Evolutionary conservation across 2,888 invertebrate species (phyloP).

Genomic region (Amiota communis): DNA sequence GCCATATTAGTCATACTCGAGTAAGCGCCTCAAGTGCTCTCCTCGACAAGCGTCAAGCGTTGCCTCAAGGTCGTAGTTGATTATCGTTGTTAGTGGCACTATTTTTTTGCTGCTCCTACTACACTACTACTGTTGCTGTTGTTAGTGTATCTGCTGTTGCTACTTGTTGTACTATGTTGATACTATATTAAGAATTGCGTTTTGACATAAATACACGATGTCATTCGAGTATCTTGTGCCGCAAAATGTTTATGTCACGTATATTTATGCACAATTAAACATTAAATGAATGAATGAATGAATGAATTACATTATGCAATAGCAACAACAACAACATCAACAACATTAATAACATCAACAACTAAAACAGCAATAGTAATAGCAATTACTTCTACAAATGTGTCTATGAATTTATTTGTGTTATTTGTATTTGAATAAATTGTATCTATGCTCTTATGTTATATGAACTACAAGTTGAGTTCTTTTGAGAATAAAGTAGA

Average conservation of each 20-base stretch:
- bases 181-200: background rate
- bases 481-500: too few species aligned
- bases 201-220: background rate
- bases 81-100: too few species aligned
- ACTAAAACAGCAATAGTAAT: too few species aligned
- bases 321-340: too few species aligned
- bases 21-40: slow-evolving; percentile 13
- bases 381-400: too few species aligned
- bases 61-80: slow-evolving; percentile 4
- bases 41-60: background rate
- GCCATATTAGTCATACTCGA: slow-evolving; percentile 7
- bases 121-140: too few species aligned
- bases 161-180: background rate
- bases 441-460: too few species aligned
- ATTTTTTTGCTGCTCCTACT: too few species aligned
- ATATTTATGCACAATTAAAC: slow-evolving; percentile 56
- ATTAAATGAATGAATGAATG: slow-evolving; percentile 46
- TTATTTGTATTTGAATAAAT: too few species aligned
- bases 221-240: background rate
- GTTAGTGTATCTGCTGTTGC: background rate
- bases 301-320: background rate
- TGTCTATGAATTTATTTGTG: too few species aligned
- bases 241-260: background rate
- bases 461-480: too few species aligned
- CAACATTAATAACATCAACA: too few species aligned